A percentile compares a stretch with the other conserved stretches of the same genome.
phyloP scores from a whole-genome alignment of 30 jellyfish, hydroid and myxozoan genomes.

The Chironex yamaguchii region DNA sequence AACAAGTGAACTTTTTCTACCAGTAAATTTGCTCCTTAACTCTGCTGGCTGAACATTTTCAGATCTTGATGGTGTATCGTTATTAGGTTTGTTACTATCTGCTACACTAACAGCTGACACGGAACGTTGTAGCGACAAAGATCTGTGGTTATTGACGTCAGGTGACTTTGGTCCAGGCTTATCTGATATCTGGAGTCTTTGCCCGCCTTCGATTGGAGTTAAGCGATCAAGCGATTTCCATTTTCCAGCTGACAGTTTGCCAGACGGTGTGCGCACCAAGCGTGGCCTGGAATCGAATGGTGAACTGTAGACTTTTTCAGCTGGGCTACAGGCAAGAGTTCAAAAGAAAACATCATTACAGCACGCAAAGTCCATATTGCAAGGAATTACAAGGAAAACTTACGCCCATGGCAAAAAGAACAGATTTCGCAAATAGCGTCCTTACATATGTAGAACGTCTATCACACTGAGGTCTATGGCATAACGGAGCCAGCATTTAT shows the following conservation, averaged over 20 bases:
- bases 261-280: slow-evolving; percentile 79
- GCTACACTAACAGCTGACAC: not conserved
- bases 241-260: slow-evolving; percentile 82
- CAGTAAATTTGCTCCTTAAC: not conserved
- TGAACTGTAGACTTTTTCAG: slow-evolving; percentile 8
- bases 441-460: too few relatives aligned
- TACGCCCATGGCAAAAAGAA: too few relatives aligned
- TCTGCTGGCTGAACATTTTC: not conserved
- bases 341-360: too few relatives aligned
- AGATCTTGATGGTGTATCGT: not conserved
- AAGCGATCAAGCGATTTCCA: not conserved
- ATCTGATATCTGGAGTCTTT: not conserved
- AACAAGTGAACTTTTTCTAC: not conserved
- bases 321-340: too few relatives aligned
- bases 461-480: too few relatives aligned
- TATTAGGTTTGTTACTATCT: not conserved
- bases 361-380: too few relatives aligned
- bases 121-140: not conserved
- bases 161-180: not conserved
- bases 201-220: not conserved
- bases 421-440: too few relatives aligned
- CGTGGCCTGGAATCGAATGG: slow-evolving; percentile 82
- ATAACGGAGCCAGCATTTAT: too few relatives aligned
- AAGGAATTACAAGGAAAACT: too few relatives aligned
- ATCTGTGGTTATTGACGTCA: not conserved